Evolutionary conservation across 2,888 invertebrate species (phyloP), one percentile per base, ranked within the genome.

Genomic region (Anthophora plumipes): DNA sequence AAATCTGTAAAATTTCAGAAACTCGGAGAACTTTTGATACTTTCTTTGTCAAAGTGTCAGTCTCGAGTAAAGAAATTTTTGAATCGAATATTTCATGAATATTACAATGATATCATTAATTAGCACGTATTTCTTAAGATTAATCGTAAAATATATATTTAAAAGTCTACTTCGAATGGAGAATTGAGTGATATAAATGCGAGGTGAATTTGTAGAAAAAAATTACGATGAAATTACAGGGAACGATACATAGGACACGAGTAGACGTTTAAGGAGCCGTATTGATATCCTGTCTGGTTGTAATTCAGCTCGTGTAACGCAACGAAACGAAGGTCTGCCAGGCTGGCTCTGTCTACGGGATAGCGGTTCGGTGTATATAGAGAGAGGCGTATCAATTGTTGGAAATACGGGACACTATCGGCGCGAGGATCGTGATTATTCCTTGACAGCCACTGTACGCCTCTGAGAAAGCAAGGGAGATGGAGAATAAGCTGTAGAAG

Each of bases 401-500:
- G 83, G 88, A 82, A 87, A 87, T 85, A 81, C 87, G 76, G 85
- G 87, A 88, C 87, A 86, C 83, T 87, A 87, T 87, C 87, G 80
- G 72, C 78, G 64, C 80, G 71, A 80, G 80, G 72, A 87, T 87
- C 87, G 85, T 88, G 87, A 87, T 87, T 88, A 87, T 87, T 88
- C 86, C 85, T 76, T 87, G 88, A 87, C 87, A 87, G 88, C 80
- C 85, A 85, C 83, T 87, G 86, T 86, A 75, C 59, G 57, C 55
- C 43, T 11, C 52, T 52, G 14, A 31, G 66, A 52, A 12, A 54
- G 59, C 61, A 52, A 11, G 50, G 11, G 55, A 25, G 63, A 43
- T 25, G 12, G 64, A 39, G 41, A 61, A 66, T 54, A 39, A 52
- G 81, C 31, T 31, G 39, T 48, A n/a, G 22, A 31, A 25, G 37